A percentile compares a stretch with the other conserved stretches of the same genome.
phyloP scores from a whole-genome alignment of 1,140 invertebrate species.

The Drosophila prosaltans region DNA sequence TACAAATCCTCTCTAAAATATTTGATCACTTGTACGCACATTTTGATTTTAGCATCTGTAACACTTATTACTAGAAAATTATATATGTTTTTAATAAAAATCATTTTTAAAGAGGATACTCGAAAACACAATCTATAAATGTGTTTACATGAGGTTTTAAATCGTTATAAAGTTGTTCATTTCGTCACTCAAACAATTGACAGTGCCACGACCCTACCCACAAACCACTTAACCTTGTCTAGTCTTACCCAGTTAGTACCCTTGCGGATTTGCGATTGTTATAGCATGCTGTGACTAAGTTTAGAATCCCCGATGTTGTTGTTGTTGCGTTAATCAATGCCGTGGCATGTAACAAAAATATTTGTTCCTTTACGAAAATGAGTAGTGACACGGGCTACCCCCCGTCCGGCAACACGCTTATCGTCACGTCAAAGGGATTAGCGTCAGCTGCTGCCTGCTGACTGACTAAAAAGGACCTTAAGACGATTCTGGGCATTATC shows the following conservation, averaged over 20 bases:
- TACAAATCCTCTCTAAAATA: too few relatives aligned
- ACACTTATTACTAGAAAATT: too few relatives aligned
- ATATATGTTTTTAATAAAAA: not conserved
- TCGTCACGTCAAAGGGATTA: conserved; percentile 52
- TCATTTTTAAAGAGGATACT: not conserved
- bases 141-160: not conserved
- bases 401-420: conserved; percentile 38
- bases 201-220: not conserved
- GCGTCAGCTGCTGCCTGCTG: conserved; percentile 8
- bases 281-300: conserved; percentile 46
- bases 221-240: conserved; percentile 23
- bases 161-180: not conserved
- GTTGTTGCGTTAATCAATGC: conserved; percentile 47
- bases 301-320: conserved; percentile 24
- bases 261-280: conserved; percentile 2
- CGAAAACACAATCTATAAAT: not conserved
- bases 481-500: conserved; percentile 37
- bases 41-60: too few relatives aligned
- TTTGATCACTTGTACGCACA: too few relatives aligned
- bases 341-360: conserved; percentile 51
- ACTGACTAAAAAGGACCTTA: conserved; percentile 26
- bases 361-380: conserved; percentile 46
- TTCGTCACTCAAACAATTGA: not conserved
- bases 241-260: conserved; percentile 1
- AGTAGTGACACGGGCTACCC: conserved; percentile 15